Base-by-base conservation (phyloP, 2,888 invertebrate species). In the Gryllus longicercus region DNA sequence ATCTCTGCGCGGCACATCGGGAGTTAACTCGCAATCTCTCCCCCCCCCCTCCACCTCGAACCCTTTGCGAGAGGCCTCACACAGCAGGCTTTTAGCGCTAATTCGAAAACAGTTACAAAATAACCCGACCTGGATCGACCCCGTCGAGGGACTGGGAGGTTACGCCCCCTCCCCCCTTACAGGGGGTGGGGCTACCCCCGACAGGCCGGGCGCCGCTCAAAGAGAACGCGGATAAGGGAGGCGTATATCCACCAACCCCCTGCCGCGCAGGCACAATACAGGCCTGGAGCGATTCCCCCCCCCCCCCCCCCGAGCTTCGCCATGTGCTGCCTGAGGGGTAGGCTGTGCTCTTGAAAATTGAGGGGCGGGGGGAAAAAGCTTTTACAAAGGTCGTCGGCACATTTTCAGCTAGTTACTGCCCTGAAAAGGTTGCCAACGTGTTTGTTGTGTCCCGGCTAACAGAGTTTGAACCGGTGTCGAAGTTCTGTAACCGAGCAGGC, bases 21-120 rank as follows among this genome's bases (percentile, higher is more conserved):
- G 63, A 63, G 63, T 63, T 63, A 63, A 63, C 63, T 63, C 8
- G 14, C 63, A 63, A 63, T 63, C 63, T 63, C 14, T 1, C 16
- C 63, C 63, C 63, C 2, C 51, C 63, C 63, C n/a, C 16, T 63
- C 16, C 14, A 14, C 63, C 16, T 0, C 16, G 16, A 63, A 11
- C 14, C 14, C 5, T 38, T 38, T 8, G 38, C 38, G n/a, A 63
- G 16, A 5, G 16, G n/a, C 8, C 63, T 63, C 1, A 8, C n/a
- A 4, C 63, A 63, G n/a, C 63, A 63, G 63, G 63, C 63, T 63
- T 63, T 63, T 63, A 63, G n/a, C 63, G n/a, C 63, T 63, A 63
- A 63, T 63, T 63, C 63, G 63, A 63, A 63, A 63, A 63, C 63
- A 63, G 63, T 63, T 63, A 63, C 63, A 63, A 63, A 63, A 63